Evolutionary conservation across 1,140 invertebrate species (phyloP).

Genomic region (Drosophila melanica): DNA sequence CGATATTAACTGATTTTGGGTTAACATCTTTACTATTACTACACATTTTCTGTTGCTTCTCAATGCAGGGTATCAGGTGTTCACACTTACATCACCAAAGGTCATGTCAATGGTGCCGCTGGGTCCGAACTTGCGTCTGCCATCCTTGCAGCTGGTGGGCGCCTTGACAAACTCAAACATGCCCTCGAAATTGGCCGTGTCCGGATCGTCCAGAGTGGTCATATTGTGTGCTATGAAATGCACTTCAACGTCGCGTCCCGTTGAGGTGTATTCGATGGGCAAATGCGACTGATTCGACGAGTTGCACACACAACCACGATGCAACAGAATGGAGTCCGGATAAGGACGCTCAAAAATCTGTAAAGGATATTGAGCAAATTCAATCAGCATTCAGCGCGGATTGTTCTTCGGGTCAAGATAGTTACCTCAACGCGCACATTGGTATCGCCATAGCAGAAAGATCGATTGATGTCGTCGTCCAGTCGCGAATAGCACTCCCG

Average conservation of each 20-base stretch:
- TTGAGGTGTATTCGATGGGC: slow-evolving; percentile 91
- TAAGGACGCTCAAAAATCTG: slow-evolving; percentile 90
- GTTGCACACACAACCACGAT: slow-evolving; percentile 88
- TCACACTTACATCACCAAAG: slow-evolving; percentile 87
- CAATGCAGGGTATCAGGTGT: no score
- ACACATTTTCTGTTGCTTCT: no score
- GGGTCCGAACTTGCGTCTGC: slow-evolving; percentile 88
- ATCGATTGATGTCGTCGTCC: slow-evolving; percentile 88
- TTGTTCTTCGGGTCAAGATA: background rate
- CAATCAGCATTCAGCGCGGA: no score
- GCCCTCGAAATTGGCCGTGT: slow-evolving; percentile 92
- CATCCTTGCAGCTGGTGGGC: slow-evolving; percentile 86
- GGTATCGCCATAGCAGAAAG: slow-evolving; percentile 88
- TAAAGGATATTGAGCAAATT: background rate
- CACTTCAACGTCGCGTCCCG: slow-evolving; percentile 90
- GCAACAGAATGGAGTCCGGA: slow-evolving; percentile 86
- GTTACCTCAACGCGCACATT: slow-evolving; percentile 75
- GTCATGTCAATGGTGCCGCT: slow-evolving; percentile 90
- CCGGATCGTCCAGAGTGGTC: slow-evolving; percentile 92
- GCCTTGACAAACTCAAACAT: slow-evolving; percentile 91
- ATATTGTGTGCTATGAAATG: slow-evolving; percentile 92
- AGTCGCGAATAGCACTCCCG: slow-evolving; percentile 87
- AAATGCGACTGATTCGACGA: slow-evolving; percentile 81
- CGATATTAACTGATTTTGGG: no score
- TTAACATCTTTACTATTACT: no score